These are phyloP conservation scores for Oreonectes daqikongensis DNA, from an alignment of 2,797 vertebrate genomes.

Conservation along the genomic window DNA sequence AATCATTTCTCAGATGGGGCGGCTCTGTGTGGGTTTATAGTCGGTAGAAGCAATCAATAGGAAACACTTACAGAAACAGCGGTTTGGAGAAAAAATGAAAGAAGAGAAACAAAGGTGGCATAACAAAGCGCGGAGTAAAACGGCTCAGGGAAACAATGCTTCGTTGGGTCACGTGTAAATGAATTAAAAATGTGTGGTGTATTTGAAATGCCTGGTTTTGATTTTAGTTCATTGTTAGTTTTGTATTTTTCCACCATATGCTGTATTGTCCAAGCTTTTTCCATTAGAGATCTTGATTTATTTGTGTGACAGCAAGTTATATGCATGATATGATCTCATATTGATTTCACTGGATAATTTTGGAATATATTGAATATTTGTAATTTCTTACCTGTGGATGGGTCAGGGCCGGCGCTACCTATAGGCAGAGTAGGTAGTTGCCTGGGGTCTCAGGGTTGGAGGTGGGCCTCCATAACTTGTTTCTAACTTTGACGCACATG, in stretches of 20 bases:
- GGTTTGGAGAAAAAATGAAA: slow-evolving; percentile 32
- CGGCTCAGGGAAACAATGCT: slow-evolving; percentile 22
- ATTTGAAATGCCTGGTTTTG: not conserved
- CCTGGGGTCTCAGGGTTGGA: no score
- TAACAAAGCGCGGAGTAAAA: slow-evolving; percentile 36
- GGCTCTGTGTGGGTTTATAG: slow-evolving; percentile 54
- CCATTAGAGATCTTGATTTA: not conserved
- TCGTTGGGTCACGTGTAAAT: not conserved
- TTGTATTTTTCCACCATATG: not conserved
- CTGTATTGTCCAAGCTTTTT: not conserved
- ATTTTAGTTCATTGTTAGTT: not conserved
- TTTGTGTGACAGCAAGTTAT: not conserved
- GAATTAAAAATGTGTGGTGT: not conserved
- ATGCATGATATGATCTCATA: not conserved
- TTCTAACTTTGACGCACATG: no score
- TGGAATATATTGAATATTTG: not conserved
- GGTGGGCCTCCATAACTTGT: no score
- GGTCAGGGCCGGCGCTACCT: no score
- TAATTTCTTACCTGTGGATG: no score
- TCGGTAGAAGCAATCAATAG: slow-evolving; percentile 58
- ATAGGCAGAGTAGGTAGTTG: no score
- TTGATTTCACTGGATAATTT: not conserved
- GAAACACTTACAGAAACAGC: slow-evolving; percentile 53
- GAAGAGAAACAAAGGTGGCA: not conserved
- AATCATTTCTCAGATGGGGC: slow-evolving; percentile 60